These are phyloP conservation scores for Cirrhinus molitorella DNA, from an alignment of 2,797 vertebrate species.

Conservation along the genomic window DNA sequence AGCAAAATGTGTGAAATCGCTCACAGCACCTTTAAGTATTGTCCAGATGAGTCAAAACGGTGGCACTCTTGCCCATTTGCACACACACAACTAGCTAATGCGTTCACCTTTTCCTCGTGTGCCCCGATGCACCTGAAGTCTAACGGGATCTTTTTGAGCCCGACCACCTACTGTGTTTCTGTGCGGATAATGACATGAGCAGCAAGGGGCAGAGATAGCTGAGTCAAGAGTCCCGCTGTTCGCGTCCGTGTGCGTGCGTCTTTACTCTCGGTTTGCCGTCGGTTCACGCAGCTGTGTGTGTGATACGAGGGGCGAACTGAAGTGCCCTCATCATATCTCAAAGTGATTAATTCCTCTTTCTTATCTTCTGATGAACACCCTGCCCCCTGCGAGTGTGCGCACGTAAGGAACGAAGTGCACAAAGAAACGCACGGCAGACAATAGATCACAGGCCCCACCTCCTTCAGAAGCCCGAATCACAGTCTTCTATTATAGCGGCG, in stretches of 20 bases:
- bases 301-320: constrained; percentile 73
- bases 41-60: background rate
- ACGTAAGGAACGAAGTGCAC: constrained; percentile 46
- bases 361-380: constrained; percentile 82
- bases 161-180: constrained; percentile 62
- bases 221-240: constrained; percentile 66
- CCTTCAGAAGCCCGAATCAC: constrained; percentile 28
- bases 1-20: constrained; percentile 14
- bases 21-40: background rate
- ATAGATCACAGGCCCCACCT: constrained; percentile 22
- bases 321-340: constrained; percentile 78
- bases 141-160: constrained; percentile 52
- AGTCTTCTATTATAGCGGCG: constrained; percentile 1
- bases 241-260: constrained; percentile 50
- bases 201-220: constrained; percentile 41
- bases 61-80: constrained; percentile 4
- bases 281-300: constrained; percentile 62
- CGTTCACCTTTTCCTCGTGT: constrained; percentile 27
- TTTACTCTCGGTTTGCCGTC: constrained; percentile 64
- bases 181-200: constrained; percentile 62
- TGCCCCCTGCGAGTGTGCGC: constrained; percentile 59
- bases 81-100: constrained; percentile 29
- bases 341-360: constrained; percentile 78
- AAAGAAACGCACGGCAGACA: constrained; percentile 34
- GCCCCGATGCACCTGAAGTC: constrained; percentile 57